Percentiles rank a stretch among this genome's conserved stretches.
Conservation (phyloP, 1,140 invertebrate genomes). For the Halotydeus destructor region DNA sequence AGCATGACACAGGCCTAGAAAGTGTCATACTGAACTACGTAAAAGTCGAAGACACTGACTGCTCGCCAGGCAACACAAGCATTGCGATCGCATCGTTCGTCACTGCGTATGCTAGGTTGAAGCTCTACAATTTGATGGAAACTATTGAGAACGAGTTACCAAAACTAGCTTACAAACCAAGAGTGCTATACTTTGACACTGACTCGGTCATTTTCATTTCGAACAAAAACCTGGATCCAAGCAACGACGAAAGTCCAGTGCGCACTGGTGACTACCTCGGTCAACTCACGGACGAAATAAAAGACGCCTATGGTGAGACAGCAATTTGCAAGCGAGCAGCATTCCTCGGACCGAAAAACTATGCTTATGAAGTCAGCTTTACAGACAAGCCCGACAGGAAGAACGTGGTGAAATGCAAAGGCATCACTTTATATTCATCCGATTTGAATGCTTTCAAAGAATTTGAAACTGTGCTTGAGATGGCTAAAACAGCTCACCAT, state of each 20-base stretch:
- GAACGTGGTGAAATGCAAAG: not conserved
- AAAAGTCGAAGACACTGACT: not conserved
- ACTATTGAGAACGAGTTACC: conserved; percentile 1
- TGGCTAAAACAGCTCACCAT: too few relatives aligned
- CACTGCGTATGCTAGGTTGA: conserved; percentile 1
- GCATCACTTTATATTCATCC: too few relatives aligned
- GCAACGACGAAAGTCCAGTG: not conserved
- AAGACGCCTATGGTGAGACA: not conserved
- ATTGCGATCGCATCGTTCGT: conserved; percentile 3
- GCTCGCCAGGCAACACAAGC: not conserved
- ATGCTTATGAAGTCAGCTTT: conserved; percentile 7
- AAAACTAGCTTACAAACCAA: conserved; percentile 20
- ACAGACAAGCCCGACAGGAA: not conserved
- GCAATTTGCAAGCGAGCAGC: not conserved
- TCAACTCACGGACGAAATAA: conserved; percentile 8
- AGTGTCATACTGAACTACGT: not conserved
- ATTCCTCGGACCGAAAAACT: conserved; percentile 4
- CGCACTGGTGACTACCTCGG: conserved; percentile 3
- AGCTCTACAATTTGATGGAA: not conserved
- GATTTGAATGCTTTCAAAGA: too few relatives aligned
- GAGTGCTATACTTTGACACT: conserved; percentile 4
- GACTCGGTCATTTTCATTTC: not conserved
- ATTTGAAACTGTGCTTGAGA: too few relatives aligned
- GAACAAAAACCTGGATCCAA: not conserved
- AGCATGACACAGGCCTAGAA: not conserved